Evolutionary conservation across 2,797 vertebrate species (phyloP), one percentile per base, ranked within the genome.

Genomic region (Melanotaenia nigrans): DNA sequence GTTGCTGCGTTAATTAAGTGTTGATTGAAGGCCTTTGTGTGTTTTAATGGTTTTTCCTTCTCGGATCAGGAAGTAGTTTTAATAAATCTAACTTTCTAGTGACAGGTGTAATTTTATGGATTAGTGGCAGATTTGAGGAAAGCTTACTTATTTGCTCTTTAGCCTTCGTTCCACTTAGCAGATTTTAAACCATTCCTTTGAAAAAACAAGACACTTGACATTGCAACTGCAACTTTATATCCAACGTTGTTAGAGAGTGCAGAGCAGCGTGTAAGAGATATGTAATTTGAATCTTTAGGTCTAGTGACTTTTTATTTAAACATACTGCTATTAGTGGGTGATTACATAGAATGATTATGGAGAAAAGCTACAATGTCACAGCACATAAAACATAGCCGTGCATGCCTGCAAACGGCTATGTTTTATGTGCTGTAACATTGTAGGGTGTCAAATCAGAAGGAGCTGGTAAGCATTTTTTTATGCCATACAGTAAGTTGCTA

Each of bases 101-200:
- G 94, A 94, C 95, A 95, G 94, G 95, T 96, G 94, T 94, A 94
- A 95, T 96, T 96, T 96, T 91, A 90, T 49, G 89, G 95, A 93
- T 94, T 95, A 93, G 83, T 87, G 82, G 89, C 87, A 79, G 83
- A 85, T 90, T 90, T 81, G 64, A 65, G 81, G 61, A 74, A 77
- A 84, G 84, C 85, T 86, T 67, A 65, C 78, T 87, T 85, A 90
- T 89, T 89, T 82, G 77, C 81, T 85, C 82, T 83, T 81, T 79
- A 63, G 74, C 86, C 77, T 72, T 80, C 79, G 70, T 86, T 87
- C 86, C 78, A 82, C 88, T 88, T 78, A 64, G 72, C 65, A 75
- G 71, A 81, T 62, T 82, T 47, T 60, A 71, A 83, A 79, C 66
- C 47, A 45, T 75, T 79, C 75, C 75, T 67, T 57, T 65, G 65